Base-by-base conservation (phyloP, 2,888 invertebrate species). In the Salpingus planirostris region DNA sequence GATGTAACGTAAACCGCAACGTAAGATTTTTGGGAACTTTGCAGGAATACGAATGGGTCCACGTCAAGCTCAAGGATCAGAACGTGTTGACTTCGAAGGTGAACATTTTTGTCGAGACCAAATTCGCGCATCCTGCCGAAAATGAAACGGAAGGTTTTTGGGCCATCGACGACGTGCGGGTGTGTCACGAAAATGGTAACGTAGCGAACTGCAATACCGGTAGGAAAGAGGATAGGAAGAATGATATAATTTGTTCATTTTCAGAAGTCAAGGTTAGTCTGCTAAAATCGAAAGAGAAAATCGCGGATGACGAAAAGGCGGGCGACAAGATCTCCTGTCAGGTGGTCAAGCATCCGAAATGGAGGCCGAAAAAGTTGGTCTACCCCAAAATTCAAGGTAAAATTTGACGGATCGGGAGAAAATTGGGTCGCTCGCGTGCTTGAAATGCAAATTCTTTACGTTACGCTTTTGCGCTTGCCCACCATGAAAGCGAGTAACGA, bases 81-180 rank as follows among this genome's bases (percentile, higher is more conserved):
- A 52, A 60, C 31, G 42, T 59, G n/a, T 30, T 38, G 21, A 29
- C 42, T 3, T 49, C 52, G 26, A 49, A 48, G 33, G 24, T 59
- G 11, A 55, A 57, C 38, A 34, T 62, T 29, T 60, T 57, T 38
- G 50, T 60, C 2, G 52, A 61, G 46, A 61, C 62, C 2, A 49
- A 46, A 38, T 50, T 52, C 27, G 15, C 31, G 13, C 38, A 49
- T 24, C 27, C 40, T 13, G 30, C 40, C 7, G 21, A 33, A 29
- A 45, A 44, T 5, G 21, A 30, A 21, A 31, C 34, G 13, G 35
- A 47, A 27, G 57, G 56, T 13, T 62, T 57, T 47, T 62, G 62
- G 62, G 60, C 56, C 1, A 48, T 60, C 14, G 60, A 61, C 42
- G 47, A 59, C 30, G 49, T 60, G 11, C 48, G 62, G 42, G 44